Evolutionary conservation across 2,888 invertebrate genomes (phyloP), one percentile per base, ranked within the genome.

Genomic region (Eupeodes luniger): DNA sequence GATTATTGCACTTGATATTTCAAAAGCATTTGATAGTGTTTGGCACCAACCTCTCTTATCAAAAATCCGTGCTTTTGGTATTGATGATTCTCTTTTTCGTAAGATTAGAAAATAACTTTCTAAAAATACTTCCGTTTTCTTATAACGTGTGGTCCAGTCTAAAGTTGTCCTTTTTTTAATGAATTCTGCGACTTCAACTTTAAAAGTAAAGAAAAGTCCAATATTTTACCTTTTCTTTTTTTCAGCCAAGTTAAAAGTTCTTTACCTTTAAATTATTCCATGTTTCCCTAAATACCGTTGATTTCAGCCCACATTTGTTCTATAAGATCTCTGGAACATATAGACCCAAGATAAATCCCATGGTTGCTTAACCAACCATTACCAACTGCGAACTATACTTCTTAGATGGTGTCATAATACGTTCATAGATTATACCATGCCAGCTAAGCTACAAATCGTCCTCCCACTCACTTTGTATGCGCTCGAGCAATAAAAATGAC

Each of bases 401-500:
- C 47, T 47, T 47, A 59, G 72, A 59, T 59, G 57, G 64, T 87
- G 87, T 84, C 87, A 87, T 77, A 87, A 87, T 74, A 77, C 67
- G 11, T 76, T 49, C 83, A 62, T 59, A 72, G 83, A 83, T 83
- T 66, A 76, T 53, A 61, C 57, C 67, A 77, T 77, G 72, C 44
- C 77, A 27, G 27, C 27, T 27, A 27, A 78, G 64, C 70, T 75
- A 66, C 85, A 88, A 88, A 88, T 88, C 78, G 81, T 85, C 74
- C 88, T 78, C 85, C 88, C 75, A 85, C 88, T 51, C 88, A 27
- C 62, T 16, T 14, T 40, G 5, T 40, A 40, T 40, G 2, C 64
- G 81, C 40, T 64, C 72, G 10, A 19, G 81, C 85, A 62, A 81
- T 88, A 78, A 88, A 85, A 85, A 85, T 88, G 88, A 88, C 88